Evolutionary conservation across 2,888 invertebrate species (phyloP), one percentile per base, ranked within the genome.

Genomic region (Drosophila neotestacea): DNA sequence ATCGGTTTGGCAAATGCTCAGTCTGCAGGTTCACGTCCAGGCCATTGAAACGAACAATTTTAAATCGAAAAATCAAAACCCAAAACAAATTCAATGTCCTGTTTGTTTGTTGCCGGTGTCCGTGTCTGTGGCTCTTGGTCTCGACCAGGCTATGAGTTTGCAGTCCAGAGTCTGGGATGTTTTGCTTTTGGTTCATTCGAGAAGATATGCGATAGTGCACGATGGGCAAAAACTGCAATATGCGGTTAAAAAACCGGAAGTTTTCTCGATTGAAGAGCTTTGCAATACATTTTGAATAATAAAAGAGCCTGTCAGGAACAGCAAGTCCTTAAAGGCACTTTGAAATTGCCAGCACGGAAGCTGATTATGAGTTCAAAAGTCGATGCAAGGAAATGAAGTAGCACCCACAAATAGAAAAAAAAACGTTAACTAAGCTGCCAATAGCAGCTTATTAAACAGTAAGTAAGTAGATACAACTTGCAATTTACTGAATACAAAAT

Each of bases 1-100:
- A 42, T 60, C 34, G 51, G 42, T 36, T 46, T 36, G 42, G 16
- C 22, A 42, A 42, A 22, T 39, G 34, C 48, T 11, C 10, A 36
- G 38, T 16, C 16, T 47, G 38, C 50, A 44, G 32, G 34, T 46
- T 10, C 36, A 46, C 28, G 46, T 56, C 4, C 46, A 56, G 73
- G 51, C 83, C 72, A 83, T 85, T 83, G 83, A 83, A 73, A 83
- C 86, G 86, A 73, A 81, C 84, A 81, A 84, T 86, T 86, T 86
- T 71, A 79, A 84, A 84, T 86, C 81, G 84, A 84, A 84, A 84
- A 84, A 85, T 85, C 84, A 84, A 86, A 84, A 86, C 79, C 79
- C 74, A 86, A 84, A 84, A 86, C 84, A 86, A 86, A 84, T 86
- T 84, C 84, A 84, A 86, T 84, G 84, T 84, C 84, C 86, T 84